Percentiles rank a stretch among this genome's conserved stretches.
These are phyloP conservation scores for Trichoplusia ni DNA, from an alignment of 1,140 invertebrate species.

Conservation along the genomic window DNA sequence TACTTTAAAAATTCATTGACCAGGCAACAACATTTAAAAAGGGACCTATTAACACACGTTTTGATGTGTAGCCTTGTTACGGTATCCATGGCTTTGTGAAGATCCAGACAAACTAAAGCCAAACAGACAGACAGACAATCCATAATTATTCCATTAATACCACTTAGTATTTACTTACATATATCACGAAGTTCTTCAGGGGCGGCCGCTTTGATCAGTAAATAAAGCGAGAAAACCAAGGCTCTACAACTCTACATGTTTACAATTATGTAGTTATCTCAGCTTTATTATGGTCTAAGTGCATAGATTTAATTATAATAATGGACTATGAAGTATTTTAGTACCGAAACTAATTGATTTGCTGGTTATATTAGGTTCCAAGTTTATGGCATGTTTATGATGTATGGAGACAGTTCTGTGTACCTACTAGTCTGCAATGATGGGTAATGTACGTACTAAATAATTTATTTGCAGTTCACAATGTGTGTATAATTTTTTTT, in stretches of 20 bases:
- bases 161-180: not conserved
- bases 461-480: too few species aligned
- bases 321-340: conserved; percentile 3
- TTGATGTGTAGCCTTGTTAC: too few species aligned
- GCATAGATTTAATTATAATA: conserved; percentile 7
- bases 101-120: too few species aligned
- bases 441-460: too few species aligned
- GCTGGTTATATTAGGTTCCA: not conserved
- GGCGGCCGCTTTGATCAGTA: conserved; percentile 14
- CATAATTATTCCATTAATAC: too few species aligned
- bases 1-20: too few species aligned
- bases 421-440: not conserved
- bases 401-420: not conserved
- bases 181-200: not conserved
- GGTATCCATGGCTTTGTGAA: too few species aligned
- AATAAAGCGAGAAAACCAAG: conserved; percentile 15
- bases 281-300: conserved; percentile 13
- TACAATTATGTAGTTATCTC: not conserved
- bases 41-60: too few species aligned
- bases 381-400: conserved; percentile 9
- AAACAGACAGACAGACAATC: too few species aligned
- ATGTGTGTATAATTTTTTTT: too few species aligned
- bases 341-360: conserved; percentile 8
- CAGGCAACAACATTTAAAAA: too few species aligned
- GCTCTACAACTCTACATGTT: not conserved